Evolutionary conservation across 2,113 vertebrate genomes (phyloP), one percentile per base, ranked within the genome.

Genomic region (Macrotis lagotis): DNA sequence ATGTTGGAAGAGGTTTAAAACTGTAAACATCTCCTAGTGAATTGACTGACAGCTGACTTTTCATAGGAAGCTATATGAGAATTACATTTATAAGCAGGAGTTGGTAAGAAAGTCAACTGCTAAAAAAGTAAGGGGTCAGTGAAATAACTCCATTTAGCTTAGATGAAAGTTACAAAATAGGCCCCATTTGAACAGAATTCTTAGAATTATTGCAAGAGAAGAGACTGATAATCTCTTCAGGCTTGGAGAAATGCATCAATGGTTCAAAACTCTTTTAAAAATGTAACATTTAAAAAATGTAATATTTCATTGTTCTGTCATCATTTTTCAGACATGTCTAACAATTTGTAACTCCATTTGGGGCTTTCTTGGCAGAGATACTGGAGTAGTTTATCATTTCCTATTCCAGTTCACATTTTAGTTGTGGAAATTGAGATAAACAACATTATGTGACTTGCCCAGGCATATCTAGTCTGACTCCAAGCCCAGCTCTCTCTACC

Each of bases 41-140:
- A n/a, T 92, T 90, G 92, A 91, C 91, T 88, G 90, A 95, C 53
- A 89, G 24, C 24, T 91, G 89, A 83, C 50, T 89, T 50, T 92
- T 48, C 93, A 25, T 22, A 88, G 50, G 49, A 25, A 91, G 19
- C 8, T 8, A 49, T 74, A 48, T 44, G 31, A 1, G 5, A 96
- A 90, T 96, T 51, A 53, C 3, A 51, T 50, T 74, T 31, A 55
- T 48, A 55, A 91, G 11, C 10, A 90, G 89, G 24, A 83, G 48
- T 83, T 91, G 26, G n/a, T 44, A 83, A 83, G 66, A 83, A 83
- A 83, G n/a, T 83, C 16, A 44, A 83, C n/a, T 83, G n/a, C 66
- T 83, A 44, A 89, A 91, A 96, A 90, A 90, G 91, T 51, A 95
- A 7, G 8, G 10, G 53, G 50, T 0, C 3, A 9, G 83, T 49